phyloP scores from a whole-genome alignment of 2,888 invertebrate species.

The Panorpa germanica region DNA sequence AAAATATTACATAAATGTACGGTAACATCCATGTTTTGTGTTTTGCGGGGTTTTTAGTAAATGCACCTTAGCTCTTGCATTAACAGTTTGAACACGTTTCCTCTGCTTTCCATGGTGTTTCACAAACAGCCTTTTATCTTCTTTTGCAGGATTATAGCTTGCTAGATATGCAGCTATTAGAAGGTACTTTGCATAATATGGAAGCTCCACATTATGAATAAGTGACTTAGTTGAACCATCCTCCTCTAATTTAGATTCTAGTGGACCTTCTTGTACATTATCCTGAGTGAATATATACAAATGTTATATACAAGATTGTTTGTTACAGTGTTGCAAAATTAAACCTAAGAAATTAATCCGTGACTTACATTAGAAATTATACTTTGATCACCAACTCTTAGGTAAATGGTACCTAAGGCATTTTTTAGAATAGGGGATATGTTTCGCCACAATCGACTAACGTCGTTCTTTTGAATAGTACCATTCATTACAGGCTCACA shows the following conservation, averaged over 20 bases:
- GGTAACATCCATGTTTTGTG: conserved; percentile 8
- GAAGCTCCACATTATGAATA: conserved; percentile 55
- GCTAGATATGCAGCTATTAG: conserved; percentile 82
- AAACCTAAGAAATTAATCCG: background rate
- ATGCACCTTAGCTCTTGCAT: conserved; percentile 35
- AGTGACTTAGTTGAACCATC: conserved; percentile 23
- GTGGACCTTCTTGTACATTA: background rate
- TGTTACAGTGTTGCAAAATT: background rate
- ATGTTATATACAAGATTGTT: background rate
- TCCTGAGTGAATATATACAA: background rate
- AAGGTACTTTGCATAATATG: conserved; percentile 77
- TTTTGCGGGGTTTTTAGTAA: conserved; percentile 21
- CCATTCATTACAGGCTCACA: conserved; percentile 56
- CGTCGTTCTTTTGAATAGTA: conserved; percentile 40
- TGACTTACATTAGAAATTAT: background rate
- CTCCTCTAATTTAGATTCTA: conserved; percentile 1
- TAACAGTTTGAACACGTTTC: conserved; percentile 40
- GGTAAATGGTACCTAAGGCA: conserved; percentile 58
- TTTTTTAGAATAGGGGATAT: conserved; percentile 56
- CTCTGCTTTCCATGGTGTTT: conserved; percentile 56
- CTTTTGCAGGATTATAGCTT: conserved; percentile 78
- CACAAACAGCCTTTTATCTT: conserved; percentile 72
- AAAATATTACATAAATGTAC: conserved; percentile 1
- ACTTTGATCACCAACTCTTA: conserved; percentile 31
- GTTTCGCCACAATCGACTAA: conserved; percentile 58